Evolutionary conservation across 1,140 invertebrate genomes (phyloP).

Genomic region (Microplitis demolitor): DNA sequence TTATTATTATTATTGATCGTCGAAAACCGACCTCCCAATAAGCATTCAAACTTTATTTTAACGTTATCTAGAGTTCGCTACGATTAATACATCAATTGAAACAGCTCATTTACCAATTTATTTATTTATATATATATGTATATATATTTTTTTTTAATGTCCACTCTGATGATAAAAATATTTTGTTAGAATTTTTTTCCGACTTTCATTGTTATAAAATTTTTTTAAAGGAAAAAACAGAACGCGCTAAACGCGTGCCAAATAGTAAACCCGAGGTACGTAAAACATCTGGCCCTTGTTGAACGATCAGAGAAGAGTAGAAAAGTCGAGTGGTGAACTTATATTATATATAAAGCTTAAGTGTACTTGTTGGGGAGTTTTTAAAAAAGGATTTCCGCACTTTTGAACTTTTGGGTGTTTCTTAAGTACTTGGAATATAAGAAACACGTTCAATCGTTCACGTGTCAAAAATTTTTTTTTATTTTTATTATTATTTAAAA

Average conservation of each 20-base stretch:
- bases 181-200: background rate
- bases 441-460: background rate
- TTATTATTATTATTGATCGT: background rate
- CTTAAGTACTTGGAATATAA: background rate
- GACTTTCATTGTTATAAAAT: background rate
- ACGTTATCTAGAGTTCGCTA: too few relatives aligned
- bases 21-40: background rate
- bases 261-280: background rate
- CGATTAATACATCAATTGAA: too few relatives aligned
- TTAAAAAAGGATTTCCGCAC: constrained; percentile 23
- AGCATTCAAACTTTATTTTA: background rate
- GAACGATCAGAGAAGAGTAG: background rate
- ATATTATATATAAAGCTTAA: background rate
- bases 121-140: background rate
- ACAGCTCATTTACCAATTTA: background rate
- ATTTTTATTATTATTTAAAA: too few relatives aligned
- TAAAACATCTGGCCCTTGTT: constrained; percentile 24
- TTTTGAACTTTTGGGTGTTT: constrained; percentile 13
- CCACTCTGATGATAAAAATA: background rate
- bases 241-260: constrained; percentile 27
- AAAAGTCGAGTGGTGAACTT: constrained; percentile 20
- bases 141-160: too few relatives aligned
- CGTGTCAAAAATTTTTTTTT: background rate
- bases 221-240: background rate
- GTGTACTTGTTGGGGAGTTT: constrained; percentile 6